These are phyloP conservation scores for Coilia nasus DNA, from an alignment of 2,797 vertebrate species.

Conservation along the genomic window DNA sequence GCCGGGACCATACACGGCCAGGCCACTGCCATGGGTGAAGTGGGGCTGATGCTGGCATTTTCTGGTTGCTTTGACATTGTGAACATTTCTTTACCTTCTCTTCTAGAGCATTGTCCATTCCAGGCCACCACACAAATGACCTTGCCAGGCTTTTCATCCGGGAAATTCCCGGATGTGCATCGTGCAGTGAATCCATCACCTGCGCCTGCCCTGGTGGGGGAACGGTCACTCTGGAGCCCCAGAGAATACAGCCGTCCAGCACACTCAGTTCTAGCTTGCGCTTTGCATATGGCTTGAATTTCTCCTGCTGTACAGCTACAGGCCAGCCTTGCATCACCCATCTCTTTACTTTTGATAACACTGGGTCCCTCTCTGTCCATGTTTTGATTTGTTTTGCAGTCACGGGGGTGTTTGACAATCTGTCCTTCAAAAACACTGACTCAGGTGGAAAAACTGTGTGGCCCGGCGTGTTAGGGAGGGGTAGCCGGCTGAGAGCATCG, in stretches of 20 bases:
- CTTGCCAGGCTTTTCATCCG: conserved; percentile 31
- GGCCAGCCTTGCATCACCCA: conserved; percentile 22
- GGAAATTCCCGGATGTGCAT: conserved; percentile 26
- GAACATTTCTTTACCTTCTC: not conserved
- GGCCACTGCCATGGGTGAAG: not conserved
- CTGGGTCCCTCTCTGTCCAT: conserved; percentile 24
- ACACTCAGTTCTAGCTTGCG: conserved; percentile 34
- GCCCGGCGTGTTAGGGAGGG: not conserved
- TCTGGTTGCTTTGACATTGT: not conserved
- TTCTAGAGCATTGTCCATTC: conserved; percentile 26
- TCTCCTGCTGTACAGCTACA: not conserved
- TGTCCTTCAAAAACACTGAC: not conserved
- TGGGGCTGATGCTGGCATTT: not conserved
- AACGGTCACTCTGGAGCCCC: conserved; percentile 32
- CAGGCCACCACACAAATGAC: conserved; percentile 43
- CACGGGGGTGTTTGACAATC: not conserved
- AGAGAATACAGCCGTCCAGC: conserved; percentile 37
- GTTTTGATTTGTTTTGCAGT: conserved; percentile 21
- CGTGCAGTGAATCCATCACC: conserved; percentile 24
- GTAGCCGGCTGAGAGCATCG: not conserved
- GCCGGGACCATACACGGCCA: not conserved
- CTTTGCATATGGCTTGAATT: conserved; percentile 26
- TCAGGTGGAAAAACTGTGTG: not conserved
- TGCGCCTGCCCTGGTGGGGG: not conserved
- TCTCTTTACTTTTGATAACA: not conserved